Base-by-base conservation (phyloP, 2,888 invertebrate species). In the Drosophila mulleri region DNA sequence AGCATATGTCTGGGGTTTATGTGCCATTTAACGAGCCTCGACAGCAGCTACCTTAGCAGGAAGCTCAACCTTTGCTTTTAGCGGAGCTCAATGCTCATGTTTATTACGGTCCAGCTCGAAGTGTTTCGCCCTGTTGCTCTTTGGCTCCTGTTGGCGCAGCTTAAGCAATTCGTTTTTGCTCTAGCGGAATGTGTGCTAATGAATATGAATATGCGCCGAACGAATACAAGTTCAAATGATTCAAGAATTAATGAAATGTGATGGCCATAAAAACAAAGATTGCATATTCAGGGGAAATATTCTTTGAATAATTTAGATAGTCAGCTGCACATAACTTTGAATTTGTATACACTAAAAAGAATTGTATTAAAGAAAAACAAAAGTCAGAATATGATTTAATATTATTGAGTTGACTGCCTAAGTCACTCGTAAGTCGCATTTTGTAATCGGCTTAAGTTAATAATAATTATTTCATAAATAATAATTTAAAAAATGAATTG, bases 1-100 rank as follows among this genome's bases (percentile, higher is more conserved):
- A 67, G 65, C 79, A 73, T 73, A 64, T 81, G 79, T 71, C 52
- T 32, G 44, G 62, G 61, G 47, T 39, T 78, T 74, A 78, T 78
- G 70, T 67, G 59, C 60, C 67, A 74, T 78, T 78, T 78, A 78
- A 71, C 62, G 70, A 64, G 50, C 47, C 60, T 52, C 58, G 58
- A 47, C 72, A 59, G 50, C 72, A 61, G 65, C 59, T 63, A 71
- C 76, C 67, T 71, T 57, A 29, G 29, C 59, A 14, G 23, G 44
- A 14, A 20, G 47, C 42, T 42, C n/a, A 60, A 42, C 56, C 57
- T 52, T 32, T 47, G 54, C 62, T 65, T 50, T 72, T 54, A 54
- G 63, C 45, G 50, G 53, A 18, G 12, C 53, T 59, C 58, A 67
- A 68, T 67, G 60, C n/a, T 23, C 44, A 45, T 68, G 68, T 61